Percentiles rank a stretch among this genome's conserved stretches.
Evolutionary conservation across 2,797 vertebrate species (phyloP).

Genomic region (Melanotaenia boesemani): DNA sequence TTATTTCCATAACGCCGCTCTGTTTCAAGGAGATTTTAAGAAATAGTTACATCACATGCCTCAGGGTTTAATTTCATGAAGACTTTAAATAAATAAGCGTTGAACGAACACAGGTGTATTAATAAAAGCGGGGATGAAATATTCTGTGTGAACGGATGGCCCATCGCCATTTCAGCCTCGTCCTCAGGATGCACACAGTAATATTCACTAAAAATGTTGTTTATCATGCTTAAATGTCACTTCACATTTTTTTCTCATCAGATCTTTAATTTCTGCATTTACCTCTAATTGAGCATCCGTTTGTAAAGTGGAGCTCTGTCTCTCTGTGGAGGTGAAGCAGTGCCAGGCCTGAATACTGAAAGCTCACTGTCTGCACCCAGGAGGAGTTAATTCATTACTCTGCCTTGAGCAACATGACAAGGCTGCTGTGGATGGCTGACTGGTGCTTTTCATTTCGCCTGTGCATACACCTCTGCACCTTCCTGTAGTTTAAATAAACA

Average conservation of each 20-base stretch:
- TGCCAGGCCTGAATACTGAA: constrained; percentile 55
- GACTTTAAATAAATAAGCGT: constrained; percentile 57
- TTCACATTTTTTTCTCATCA: constrained; percentile 64
- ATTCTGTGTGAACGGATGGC: constrained; percentile 41
- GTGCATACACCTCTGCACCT: constrained; percentile 46
- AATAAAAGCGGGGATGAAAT: constrained; percentile 74
- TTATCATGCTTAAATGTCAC: constrained; percentile 77
- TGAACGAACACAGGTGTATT: constrained; percentile 72
- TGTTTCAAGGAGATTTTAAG: constrained; percentile 61
- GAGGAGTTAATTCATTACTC: constrained; percentile 68
- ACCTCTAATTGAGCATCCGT: constrained; percentile 83
- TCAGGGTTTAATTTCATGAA: constrained; percentile 53
- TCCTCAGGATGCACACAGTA: constrained; percentile 54
- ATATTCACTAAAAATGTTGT: constrained; percentile 73
- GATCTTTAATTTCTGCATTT: constrained; percentile 73
- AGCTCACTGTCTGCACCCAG: constrained; percentile 36
- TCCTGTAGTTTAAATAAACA: constrained; percentile 57
- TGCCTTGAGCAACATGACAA: constrained; percentile 62
- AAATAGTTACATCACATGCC: constrained; percentile 59
- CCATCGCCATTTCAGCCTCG: constrained; percentile 39
- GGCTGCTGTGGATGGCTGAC: constrained; percentile 62
- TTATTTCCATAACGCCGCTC: constrained; percentile 37
- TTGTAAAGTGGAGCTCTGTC: constrained; percentile 60
- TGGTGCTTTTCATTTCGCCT: constrained; percentile 65
- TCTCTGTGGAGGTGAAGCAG: constrained; percentile 53